Conservation (phyloP, 2,797 vertebrate species). For the Lindbergichthys nudifrons region DNA sequence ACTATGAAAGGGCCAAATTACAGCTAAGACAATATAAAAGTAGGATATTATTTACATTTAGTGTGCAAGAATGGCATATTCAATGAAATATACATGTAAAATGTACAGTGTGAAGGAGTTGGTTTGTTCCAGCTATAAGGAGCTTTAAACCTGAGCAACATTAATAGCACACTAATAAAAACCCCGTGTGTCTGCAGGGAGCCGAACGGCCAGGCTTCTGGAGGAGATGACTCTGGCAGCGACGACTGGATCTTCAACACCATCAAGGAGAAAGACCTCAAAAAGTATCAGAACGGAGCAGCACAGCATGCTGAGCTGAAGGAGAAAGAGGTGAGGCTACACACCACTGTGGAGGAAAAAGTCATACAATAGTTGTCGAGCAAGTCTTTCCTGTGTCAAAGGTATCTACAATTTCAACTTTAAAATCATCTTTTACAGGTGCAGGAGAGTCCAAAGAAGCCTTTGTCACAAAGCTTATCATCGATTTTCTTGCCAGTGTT, state of each 20-base stretch:
- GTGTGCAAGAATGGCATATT: too few relatives aligned
- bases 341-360: background rate
- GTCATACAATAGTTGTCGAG: background rate
- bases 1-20: too few relatives aligned
- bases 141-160: too few relatives aligned
- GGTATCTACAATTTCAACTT: background rate
- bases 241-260: constrained; percentile 93
- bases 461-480: constrained; percentile 92
- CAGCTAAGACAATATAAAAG: too few relatives aligned
- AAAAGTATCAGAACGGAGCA: constrained; percentile 87
- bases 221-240: constrained; percentile 83
- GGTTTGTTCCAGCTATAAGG: too few relatives aligned
- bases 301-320: constrained; percentile 82
- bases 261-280: constrained; percentile 89
- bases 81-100: background rate
- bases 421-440: constrained; percentile 68
- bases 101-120: background rate
- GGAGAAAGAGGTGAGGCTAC: constrained; percentile 42
- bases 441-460: constrained; percentile 88
- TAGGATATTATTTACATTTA: too few relatives aligned
- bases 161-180: background rate
- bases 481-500: constrained; percentile 95
- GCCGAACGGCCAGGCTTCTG: constrained; percentile 87
- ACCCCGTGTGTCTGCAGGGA: constrained; percentile 81
- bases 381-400: background rate